Evolutionary conservation across 2,797 vertebrate species (phyloP).

Genomic region (Halcyon badia): DNA sequence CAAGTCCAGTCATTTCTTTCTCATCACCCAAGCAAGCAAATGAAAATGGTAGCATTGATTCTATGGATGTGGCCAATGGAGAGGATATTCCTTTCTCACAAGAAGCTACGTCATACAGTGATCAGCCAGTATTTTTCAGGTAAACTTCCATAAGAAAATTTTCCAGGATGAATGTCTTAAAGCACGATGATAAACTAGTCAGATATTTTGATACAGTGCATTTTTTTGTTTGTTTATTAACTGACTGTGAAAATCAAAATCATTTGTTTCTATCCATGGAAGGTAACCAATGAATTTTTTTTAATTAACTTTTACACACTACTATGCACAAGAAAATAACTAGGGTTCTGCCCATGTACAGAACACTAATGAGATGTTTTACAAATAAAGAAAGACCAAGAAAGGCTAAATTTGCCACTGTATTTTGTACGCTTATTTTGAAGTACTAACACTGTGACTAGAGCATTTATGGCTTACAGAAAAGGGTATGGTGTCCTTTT

Average conservation of each 20-base stretch:
- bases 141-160: constrained; percentile 44
- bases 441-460: neutral
- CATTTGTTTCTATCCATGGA: neutral
- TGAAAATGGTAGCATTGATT: constrained; percentile 80
- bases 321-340: neutral
- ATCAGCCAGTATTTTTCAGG: constrained; percentile 98
- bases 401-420: neutral
- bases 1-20: constrained; percentile 92
- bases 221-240: neutral
- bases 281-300: neutral
- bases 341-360: neutral
- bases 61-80: constrained; percentile 68
- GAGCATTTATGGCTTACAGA: neutral
- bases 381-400: neutral
- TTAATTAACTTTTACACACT: neutral
- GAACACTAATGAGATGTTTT: neutral
- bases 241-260: neutral
- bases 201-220: neutral
- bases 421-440: neutral
- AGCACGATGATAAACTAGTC: neutral
- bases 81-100: constrained; percentile 73
- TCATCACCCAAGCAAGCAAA: constrained; percentile 86
- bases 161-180: neutral
- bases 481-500: neutral
- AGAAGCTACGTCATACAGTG: constrained; percentile 81